Evolutionary conservation across 1,140 invertebrate species (phyloP).

Genomic region (Euwallacea similis): DNA sequence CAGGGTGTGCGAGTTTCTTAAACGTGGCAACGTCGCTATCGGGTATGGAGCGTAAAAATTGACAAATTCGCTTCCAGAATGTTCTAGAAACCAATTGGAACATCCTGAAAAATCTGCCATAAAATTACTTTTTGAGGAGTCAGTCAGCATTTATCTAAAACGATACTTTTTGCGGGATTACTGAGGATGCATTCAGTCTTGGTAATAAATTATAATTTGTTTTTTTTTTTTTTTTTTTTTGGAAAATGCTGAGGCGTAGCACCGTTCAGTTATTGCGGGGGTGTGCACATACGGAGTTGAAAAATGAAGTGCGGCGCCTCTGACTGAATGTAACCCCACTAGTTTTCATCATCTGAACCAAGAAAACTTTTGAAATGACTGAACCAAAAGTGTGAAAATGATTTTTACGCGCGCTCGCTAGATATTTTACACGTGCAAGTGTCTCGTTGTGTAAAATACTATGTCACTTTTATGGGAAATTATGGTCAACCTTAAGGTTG

Average conservation of each 20-base stretch:
- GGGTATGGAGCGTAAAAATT: conserved; percentile 41
- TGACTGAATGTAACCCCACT: conserved; percentile 12
- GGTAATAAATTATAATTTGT: neutral
- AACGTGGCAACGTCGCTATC: conserved; percentile 11
- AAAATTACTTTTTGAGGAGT: conserved; percentile 38
- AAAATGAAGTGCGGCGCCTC: neutral
- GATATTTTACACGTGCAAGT: conserved; percentile 37
- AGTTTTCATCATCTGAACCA: conserved; percentile 19
- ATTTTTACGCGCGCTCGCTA: conserved; percentile 31
- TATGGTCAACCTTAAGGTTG: conserved; percentile 41
- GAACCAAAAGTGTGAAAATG: conserved; percentile 26
- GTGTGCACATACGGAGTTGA: too few relatives aligned
- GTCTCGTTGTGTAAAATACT: conserved; percentile 42
- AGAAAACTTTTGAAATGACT: conserved; percentile 36
- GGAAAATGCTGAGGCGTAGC: neutral
- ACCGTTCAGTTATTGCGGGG: too few relatives aligned
- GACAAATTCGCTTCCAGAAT: conserved; percentile 39
- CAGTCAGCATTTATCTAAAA: conserved; percentile 29
- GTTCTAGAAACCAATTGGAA: neutral
- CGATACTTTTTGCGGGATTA: conserved; percentile 34
- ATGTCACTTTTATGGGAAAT: conserved; percentile 53
- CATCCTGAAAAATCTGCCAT: conserved; percentile 39
- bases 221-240: neutral
- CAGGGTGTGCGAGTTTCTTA: too few relatives aligned
- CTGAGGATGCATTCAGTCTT: neutral